phyloP scores from a whole-genome alignment of 2,113 vertebrate genomes.

The Lathamus discolor region DNA sequence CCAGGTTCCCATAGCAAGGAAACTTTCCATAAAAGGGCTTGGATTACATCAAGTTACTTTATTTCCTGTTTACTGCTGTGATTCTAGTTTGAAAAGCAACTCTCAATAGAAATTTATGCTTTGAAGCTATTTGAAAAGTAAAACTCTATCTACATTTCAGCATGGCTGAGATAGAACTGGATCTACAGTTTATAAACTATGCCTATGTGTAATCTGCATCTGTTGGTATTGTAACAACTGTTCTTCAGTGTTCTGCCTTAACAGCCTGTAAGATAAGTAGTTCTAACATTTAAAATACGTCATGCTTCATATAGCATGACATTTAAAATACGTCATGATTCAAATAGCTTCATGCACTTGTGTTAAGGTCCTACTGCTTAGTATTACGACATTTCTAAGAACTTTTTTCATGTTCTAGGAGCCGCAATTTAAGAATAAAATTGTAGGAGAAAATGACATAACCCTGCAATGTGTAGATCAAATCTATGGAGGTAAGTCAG shows the following conservation, averaged over 20 bases:
- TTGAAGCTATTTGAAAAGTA: background rate
- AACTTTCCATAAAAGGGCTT: conserved; percentile 20
- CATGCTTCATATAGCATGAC: background rate
- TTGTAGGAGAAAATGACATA: conserved; percentile 88
- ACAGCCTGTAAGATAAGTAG: background rate
- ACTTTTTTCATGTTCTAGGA: conserved; percentile 67
- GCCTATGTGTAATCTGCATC: background rate
- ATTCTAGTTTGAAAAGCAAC: background rate
- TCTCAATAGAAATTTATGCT: background rate
- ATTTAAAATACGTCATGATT: background rate
- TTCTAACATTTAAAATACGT: background rate
- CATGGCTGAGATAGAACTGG: background rate
- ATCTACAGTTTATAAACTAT: background rate
- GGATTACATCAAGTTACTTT: conserved; percentile 1
- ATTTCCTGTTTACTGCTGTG: conserved; percentile 43
- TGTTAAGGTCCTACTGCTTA: background rate
- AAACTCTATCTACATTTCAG: background rate
- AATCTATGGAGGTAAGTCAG: conserved; percentile 83
- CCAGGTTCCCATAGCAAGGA: conserved; percentile 17
- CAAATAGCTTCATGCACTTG: background rate
- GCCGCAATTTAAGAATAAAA: conserved; percentile 84
- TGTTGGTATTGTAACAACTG: background rate
- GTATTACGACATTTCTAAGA: background rate
- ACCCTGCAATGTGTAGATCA: conserved; percentile 88
- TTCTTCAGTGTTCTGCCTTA: background rate